These are phyloP conservation scores for Ecdyonurus torrentis DNA, from an alignment of 2,888 invertebrate genomes.

Conservation along the genomic window DNA sequence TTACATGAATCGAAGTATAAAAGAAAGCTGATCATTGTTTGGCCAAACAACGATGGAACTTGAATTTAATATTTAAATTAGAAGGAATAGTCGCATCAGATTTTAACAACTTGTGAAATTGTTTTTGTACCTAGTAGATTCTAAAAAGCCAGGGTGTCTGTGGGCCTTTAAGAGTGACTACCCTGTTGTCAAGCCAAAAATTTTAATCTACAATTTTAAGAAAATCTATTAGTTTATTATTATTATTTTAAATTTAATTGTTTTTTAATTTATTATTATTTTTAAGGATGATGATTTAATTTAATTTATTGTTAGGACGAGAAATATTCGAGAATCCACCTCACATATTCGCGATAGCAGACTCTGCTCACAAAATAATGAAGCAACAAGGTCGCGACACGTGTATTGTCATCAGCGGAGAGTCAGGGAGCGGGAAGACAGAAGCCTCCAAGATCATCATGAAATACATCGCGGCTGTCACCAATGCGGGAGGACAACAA, in stretches of 20 bases:
- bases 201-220: not conserved
- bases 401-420: slow-evolving; percentile 95
- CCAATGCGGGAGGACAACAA: slow-evolving; percentile 75
- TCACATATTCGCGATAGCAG: slow-evolving; percentile 96
- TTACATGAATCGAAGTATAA: no score
- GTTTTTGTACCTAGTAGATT: no score
- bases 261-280: not conserved
- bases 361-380: slow-evolving; percentile 87
- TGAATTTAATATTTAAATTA: no score
- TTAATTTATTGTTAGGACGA: no score
- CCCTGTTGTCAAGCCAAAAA: no score
- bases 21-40: no score
- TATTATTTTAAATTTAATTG: not conserved
- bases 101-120: no score
- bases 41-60: no score
- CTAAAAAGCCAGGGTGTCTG: no score
- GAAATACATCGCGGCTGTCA: slow-evolving; percentile 95
- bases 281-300: no score
- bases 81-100: no score
- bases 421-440: slow-evolving; percentile 96
- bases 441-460: slow-evolving; percentile 99
- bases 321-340: slow-evolving; percentile 95
- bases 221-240: not conserved
- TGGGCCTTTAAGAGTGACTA: no score
- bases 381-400: slow-evolving; percentile 79